Base-by-base conservation (phyloP, 1,140 invertebrate genomes). In the Hylyphantes graminicola region DNA sequence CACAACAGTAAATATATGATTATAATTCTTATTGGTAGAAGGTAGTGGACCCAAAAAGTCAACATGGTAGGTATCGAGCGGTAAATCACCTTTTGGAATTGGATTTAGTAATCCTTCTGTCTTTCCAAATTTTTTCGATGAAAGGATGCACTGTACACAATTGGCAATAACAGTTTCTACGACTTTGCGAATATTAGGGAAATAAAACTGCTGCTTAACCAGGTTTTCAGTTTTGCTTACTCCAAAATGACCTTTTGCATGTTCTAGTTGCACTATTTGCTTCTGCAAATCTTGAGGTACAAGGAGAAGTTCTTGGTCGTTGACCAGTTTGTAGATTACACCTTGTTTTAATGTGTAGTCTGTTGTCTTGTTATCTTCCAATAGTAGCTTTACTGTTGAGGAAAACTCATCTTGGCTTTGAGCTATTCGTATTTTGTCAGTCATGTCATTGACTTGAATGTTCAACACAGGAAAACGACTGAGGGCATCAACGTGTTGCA, bases 1-100 rank as follows among this genome's bases (percentile, higher is more conserved):
- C 12, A 79, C n/a, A 15, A 79, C 48, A n/a, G 76, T 79, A 19
- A 79, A 79, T 53, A 79, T 57, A 54, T 79, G 48, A 35, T 79
- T 59, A 55, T 67, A 79, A 6, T 79, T 79, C 55, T 79, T 79
- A 19, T 79, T 79, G 7, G 61, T 79, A 6, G 63, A 67, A 17
- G 61, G 76, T 0, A 68, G 50, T 7, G 61, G 64, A 48, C 76
- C 76, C 19, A 79, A 13, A 54, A 79, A 79, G 57, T 68, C 63
- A 12, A 68, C 35, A 15, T 79, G 63, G 51, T 79, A 67, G 54
- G 76, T 79, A 10, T 67, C 4, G 0, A 79, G 10, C 0, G 76
- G 76, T 7, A 13, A 54, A 21, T 68, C n/a, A 9, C 50, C 21
- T 65, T 77, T 77, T 6, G 75, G 21, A 3, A 77, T 77, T 2